A percentile compares a stretch with the other conserved stretches of the same genome.
These are phyloP conservation scores for Enteromius anoplus DNA, from an alignment of 2,797 vertebrate genomes.

Conservation along the genomic window DNA sequence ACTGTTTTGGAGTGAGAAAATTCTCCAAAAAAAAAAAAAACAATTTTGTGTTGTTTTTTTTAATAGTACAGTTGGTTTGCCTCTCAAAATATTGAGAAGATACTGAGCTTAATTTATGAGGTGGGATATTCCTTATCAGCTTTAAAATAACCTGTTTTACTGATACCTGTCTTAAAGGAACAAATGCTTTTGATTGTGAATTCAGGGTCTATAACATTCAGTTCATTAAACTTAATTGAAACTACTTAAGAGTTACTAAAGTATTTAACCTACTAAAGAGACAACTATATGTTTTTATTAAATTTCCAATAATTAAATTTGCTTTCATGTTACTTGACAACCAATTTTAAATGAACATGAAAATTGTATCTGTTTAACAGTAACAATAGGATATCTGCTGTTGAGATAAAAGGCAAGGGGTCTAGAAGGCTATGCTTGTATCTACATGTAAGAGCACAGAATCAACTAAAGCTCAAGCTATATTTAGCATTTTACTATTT, in stretches of 20 bases:
- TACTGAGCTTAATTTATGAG: background rate
- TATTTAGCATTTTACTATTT: conserved; percentile 26
- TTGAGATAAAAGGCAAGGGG: background rate
- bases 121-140: background rate
- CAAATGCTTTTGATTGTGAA: background rate
- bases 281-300: background rate
- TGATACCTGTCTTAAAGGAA: background rate
- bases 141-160: conserved; percentile 7
- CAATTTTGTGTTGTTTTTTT: background rate
- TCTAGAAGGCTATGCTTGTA: background rate
- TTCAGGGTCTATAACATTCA: background rate
- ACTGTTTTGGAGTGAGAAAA: conserved; percentile 1
- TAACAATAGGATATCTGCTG: background rate
- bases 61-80: background rate
- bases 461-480: background rate
- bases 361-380: background rate
- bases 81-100: conserved; percentile 20
- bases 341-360: background rate
- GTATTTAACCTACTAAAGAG: background rate
- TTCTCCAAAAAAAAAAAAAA: too few relatives aligned
- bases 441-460: background rate
- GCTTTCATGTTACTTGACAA: background rate
- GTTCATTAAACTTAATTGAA: background rate
- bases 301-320: background rate
- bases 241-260: too few relatives aligned